A percentile compares a stretch with the other conserved stretches of the same genome.
These are phyloP conservation scores for Sinopyrophorus schimmeli DNA, from an alignment of 2,888 invertebrate species.

Conservation along the genomic window DNA sequence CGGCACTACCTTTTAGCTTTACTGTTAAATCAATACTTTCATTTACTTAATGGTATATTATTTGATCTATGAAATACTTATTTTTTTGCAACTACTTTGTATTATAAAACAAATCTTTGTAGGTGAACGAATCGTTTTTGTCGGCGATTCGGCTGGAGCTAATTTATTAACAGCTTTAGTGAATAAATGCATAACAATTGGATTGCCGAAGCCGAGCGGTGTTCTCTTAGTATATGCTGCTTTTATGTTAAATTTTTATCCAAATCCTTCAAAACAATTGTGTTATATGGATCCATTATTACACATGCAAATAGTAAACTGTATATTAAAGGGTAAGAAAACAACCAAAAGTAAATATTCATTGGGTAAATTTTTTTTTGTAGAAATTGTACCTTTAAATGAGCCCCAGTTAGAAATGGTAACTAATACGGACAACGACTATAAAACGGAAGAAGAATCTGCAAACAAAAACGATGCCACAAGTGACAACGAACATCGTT, in stretches of 20 bases:
- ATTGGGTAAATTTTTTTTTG: background rate
- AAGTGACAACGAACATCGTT: slow-evolving; percentile 71
- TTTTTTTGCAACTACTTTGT: too few species aligned
- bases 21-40: too few species aligned
- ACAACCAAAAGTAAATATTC: background rate
- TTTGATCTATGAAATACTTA: too few species aligned
- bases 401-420: slow-evolving; percentile 37
- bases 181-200: slow-evolving; percentile 76
- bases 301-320: slow-evolving; percentile 91
- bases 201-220: slow-evolving; percentile 81
- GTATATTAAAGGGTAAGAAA: slow-evolving; percentile 78
- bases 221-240: slow-evolving; percentile 90
- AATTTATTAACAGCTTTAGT: slow-evolving; percentile 83
- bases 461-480: slow-evolving; percentile 70
- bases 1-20: too few species aligned
- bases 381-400: slow-evolving; percentile 43
- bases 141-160: slow-evolving; percentile 96
- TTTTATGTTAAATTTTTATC: slow-evolving; percentile 82
- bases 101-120: too few species aligned
- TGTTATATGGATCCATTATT: slow-evolving; percentile 93
- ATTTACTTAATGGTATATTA: too few species aligned
- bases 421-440: slow-evolving; percentile 24
- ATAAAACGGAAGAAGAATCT: slow-evolving; percentile 42
- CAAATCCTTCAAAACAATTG: slow-evolving; percentile 89
- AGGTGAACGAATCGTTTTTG: slow-evolving; percentile 69